Percentiles rank a stretch among this genome's conserved stretches.
Evolutionary conservation across 2,113 vertebrate species (phyloP).

Genomic region (Anoura caudifer): DNA sequence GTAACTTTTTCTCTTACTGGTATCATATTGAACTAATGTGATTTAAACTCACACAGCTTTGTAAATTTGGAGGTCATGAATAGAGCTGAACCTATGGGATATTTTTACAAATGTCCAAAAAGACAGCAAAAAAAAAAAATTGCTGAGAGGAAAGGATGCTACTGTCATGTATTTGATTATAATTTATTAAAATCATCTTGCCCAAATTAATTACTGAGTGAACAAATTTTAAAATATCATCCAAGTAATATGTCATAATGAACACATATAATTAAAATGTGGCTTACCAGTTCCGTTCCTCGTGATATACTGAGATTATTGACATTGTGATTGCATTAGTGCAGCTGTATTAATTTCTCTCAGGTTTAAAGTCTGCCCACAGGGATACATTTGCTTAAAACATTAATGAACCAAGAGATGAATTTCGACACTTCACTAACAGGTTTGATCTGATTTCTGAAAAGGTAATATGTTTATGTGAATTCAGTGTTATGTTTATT

Average conservation of each 20-base stretch:
- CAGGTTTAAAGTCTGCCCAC: slow-evolving; percentile 7
- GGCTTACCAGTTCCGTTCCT: slow-evolving; percentile 6
- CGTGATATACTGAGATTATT: slow-evolving; percentile 7
- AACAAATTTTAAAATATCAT: slow-evolving; percentile 39
- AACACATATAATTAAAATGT: slow-evolving; percentile 46
- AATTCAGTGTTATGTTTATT: neutral
- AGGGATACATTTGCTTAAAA: slow-evolving; percentile 36
- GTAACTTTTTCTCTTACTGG: neutral
- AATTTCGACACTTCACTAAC: neutral
- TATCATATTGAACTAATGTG: neutral
- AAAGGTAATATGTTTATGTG: neutral
- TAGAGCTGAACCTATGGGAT: neutral
- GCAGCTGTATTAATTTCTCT: slow-evolving; percentile 39
- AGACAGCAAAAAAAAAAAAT: neutral
- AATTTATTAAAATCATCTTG: slow-evolving; percentile 21
- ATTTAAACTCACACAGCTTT: neutral
- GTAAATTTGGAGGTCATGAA: neutral
- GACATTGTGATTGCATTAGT: slow-evolving; percentile 1
- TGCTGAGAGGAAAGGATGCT: neutral
- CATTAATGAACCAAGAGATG: neutral
- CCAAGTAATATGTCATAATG: neutral
- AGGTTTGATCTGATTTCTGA: neutral
- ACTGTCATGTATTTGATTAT: neutral
- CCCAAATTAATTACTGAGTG: slow-evolving; percentile 16
- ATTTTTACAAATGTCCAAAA: neutral